phyloP scores from a whole-genome alignment of 2,888 invertebrate species.

The Tridacna crocea region DNA sequence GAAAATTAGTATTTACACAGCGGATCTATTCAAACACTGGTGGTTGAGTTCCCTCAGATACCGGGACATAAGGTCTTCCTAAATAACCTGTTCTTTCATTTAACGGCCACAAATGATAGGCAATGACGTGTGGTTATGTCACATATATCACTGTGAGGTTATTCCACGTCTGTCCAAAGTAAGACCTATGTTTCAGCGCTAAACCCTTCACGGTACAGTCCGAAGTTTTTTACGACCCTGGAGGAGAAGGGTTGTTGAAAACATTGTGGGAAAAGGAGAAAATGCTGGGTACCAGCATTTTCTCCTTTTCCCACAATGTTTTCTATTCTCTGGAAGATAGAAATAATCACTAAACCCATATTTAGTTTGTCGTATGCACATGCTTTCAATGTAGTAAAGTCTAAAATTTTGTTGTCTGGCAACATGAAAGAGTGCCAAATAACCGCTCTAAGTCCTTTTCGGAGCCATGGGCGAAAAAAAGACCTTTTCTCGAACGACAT shows the following conservation, averaged over 20 bases:
- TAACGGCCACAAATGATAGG: neutral
- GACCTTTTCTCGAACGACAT: no score
- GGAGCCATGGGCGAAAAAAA: no score
- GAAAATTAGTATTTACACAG: conserved; percentile 27
- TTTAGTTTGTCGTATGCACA: no score
- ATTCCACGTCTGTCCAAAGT: neutral
- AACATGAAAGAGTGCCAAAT: no score
- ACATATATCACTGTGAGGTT: neutral
- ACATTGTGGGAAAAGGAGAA: conserved; percentile 1
- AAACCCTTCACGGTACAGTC: no score
- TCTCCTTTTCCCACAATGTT: neutral
- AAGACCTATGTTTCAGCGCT: no score
- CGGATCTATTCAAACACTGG: neutral
- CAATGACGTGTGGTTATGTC: neutral
- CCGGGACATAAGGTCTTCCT: neutral
- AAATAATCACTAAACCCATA: no score
- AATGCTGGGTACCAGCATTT: neutral
- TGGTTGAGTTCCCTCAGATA: neutral
- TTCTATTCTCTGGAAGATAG: neutral
- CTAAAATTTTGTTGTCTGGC: no score
- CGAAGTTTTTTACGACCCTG: no score
- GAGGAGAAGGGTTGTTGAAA: neutral
- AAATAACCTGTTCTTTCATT: conserved; percentile 19
- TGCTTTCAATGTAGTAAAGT: no score
- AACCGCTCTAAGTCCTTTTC: no score